Conservation (phyloP, 2,888 invertebrate species). For the Drosophila leonis region DNA sequence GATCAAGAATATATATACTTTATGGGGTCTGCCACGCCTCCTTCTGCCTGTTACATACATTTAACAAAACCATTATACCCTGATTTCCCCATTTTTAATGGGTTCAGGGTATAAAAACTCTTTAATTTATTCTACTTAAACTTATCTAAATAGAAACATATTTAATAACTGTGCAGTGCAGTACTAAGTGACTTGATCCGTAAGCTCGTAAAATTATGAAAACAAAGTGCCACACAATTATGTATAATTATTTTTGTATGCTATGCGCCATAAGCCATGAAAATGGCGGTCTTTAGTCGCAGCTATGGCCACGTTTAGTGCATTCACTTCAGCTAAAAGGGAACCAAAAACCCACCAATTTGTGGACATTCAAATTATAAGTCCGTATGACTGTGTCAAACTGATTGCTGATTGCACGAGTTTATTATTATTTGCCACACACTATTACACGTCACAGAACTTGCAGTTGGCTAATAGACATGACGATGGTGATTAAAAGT, state of each 20-base stretch:
- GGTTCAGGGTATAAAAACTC: too few relatives aligned
- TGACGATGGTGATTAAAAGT: slow-evolving; percentile 59
- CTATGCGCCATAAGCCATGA: slow-evolving; percentile 39
- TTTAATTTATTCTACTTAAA: too few relatives aligned
- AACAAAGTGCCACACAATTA: slow-evolving; percentile 31
- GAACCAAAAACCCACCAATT: slow-evolving; percentile 16
- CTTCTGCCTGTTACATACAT: too few relatives aligned
- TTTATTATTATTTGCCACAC: slow-evolving; percentile 58
- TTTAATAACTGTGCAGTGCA: background rate
- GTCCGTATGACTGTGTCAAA: slow-evolving; percentile 15
- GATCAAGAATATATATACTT: too few relatives aligned
- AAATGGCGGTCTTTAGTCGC: slow-evolving; percentile 49
- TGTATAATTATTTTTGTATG: slow-evolving; percentile 48
- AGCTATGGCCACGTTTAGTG: slow-evolving; percentile 35
- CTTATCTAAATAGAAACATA: too few relatives aligned
- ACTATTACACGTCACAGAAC: slow-evolving; percentile 47
- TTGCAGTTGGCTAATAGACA: slow-evolving; percentile 46
- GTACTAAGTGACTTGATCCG: background rate
- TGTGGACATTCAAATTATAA: slow-evolving; percentile 19
- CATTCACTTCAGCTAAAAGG: background rate
- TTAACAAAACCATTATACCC: too few relatives aligned
- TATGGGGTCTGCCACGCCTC: too few relatives aligned
- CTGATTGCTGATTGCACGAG: slow-evolving; percentile 43
- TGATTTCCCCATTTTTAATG: too few relatives aligned
- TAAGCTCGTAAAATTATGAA: background rate